Base-by-base conservation (phyloP, 2,113 vertebrate species). In the Hippocampus barbouri region DNA sequence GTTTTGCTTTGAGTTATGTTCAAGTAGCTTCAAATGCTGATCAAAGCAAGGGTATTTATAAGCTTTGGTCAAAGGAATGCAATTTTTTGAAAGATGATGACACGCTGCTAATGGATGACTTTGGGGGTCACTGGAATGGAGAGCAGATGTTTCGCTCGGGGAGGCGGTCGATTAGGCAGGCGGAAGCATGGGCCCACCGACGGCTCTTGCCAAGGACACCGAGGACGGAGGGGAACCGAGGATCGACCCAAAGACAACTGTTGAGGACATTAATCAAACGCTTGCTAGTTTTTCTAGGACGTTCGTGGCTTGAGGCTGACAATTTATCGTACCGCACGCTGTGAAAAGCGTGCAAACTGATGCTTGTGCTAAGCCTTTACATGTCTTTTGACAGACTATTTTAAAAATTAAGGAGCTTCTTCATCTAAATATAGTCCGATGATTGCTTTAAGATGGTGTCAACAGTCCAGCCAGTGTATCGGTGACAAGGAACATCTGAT, bases 91-190 rank as follows among this genome's bases (percentile, higher is more conserved):
- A 77, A 84, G 85, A 88, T 87, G 89, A 83, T 73, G 87, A 85
- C 79, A 78, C 78, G 77, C 86, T 83, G 83, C 80, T 87, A 88
- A 89, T 85, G 85, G 77, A 84, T 74, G 80, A 87, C 77, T 78
- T 91, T 88, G 59, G 69, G 78, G 89, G 81, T 85, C 78, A 63
- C 79, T 80, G 79, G 83, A 88, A 91, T 89, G 73, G 79, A 66
- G 79, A 91, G 80, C 90, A 92, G 90, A 91, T 91, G 89, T 87
- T 82, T 78, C 82, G 76, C 85, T 69, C 67, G 71, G 66, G 70
- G 77, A 86, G 23, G 69, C 53, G 23, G 77, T 84, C 67, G 54
- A 78, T 75, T 83, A 78, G 69, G 78, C 72, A 78, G 78, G 7
- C 67, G 74, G 73, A 74, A 49, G 68, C 75, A 67, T 2, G 64